These are phyloP conservation scores for Malaclemys terrapin DNA, from an alignment of 2,113 vertebrate genomes.

Conservation along the genomic window DNA sequence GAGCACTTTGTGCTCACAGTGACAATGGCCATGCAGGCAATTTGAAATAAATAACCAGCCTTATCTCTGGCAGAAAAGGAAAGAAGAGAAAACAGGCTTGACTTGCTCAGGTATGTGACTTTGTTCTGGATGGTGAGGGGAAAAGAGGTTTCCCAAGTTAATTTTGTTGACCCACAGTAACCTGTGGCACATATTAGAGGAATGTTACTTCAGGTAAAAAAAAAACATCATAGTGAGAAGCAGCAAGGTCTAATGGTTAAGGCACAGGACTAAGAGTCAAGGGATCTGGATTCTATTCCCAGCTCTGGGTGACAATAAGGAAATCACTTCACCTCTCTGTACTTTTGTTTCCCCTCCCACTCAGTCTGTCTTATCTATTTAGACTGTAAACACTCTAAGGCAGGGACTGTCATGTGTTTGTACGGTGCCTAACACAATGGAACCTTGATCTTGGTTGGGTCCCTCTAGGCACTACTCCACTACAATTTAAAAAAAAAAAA, in stretches of 20 bases:
- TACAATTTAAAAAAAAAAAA: neutral
- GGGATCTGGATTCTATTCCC: neutral
- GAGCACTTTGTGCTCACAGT: neutral
- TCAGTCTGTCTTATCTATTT: neutral
- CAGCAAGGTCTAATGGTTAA: neutral
- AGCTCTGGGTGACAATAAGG: neutral
- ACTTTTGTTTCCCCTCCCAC: neutral
- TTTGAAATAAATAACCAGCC: neutral
- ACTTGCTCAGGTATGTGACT: neutral
- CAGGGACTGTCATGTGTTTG: neutral
- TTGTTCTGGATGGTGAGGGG: neutral
- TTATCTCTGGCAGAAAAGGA: neutral
- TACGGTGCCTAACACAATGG: neutral
- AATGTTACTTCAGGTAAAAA: neutral
- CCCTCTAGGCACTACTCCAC: neutral
- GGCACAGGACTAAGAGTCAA: neutral
- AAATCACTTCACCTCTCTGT: neutral
- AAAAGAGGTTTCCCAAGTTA: neutral
- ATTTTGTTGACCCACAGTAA: rapidly evolving
- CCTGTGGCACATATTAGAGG: neutral
- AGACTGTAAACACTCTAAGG: neutral
- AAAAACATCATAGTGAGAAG: neutral
- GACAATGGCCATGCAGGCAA: neutral
- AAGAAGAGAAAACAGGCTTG: neutral
- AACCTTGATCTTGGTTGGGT: neutral